Percentiles rank a stretch among this genome's conserved stretches.
These are phyloP conservation scores for Clytia hemisphaerica DNA, from an alignment of 30 jellyfish, hydroid and myxozoan genomes.

Conservation along the genomic window DNA sequence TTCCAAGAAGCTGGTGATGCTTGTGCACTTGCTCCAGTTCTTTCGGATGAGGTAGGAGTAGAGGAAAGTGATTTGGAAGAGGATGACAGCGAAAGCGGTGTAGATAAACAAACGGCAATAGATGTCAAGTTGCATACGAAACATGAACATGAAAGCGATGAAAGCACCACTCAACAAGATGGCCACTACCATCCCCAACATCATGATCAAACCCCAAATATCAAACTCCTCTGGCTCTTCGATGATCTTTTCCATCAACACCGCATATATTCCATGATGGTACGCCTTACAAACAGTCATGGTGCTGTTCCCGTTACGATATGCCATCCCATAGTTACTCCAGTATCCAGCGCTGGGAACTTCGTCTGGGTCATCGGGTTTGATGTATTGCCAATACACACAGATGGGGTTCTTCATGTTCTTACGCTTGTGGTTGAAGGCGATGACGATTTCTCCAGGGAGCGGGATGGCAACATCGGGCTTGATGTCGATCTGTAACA, in stretches of 20 bases:
- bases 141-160: background rate
- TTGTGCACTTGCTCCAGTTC: slow-evolving; percentile 33
- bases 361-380: slow-evolving; percentile 27
- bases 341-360: slow-evolving; percentile 51
- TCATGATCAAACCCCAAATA: background rate
- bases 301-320: slow-evolving; percentile 34
- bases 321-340: slow-evolving; percentile 75
- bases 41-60: background rate
- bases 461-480: slow-evolving; percentile 57
- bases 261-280: slow-evolving; percentile 51
- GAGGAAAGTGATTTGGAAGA: background rate
- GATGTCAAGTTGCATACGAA: background rate
- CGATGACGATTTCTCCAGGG: slow-evolving; percentile 54
- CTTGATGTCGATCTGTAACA: slow-evolving; percentile 29
- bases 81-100: background rate
- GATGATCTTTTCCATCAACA: slow-evolving; percentile 71
- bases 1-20: slow-evolving; percentile 43
- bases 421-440: slow-evolving; percentile 52
- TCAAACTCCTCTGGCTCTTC: background rate
- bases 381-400: slow-evolving; percentile 76
- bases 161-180: background rate
- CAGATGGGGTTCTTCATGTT: slow-evolving; percentile 55
- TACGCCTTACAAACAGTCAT: slow-evolving; percentile 57
- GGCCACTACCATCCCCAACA: background rate
- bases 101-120: slow-evolving; percentile 1